Conservation (phyloP, 2,888 invertebrate genomes). For the Spilarctia lutea region DNA sequence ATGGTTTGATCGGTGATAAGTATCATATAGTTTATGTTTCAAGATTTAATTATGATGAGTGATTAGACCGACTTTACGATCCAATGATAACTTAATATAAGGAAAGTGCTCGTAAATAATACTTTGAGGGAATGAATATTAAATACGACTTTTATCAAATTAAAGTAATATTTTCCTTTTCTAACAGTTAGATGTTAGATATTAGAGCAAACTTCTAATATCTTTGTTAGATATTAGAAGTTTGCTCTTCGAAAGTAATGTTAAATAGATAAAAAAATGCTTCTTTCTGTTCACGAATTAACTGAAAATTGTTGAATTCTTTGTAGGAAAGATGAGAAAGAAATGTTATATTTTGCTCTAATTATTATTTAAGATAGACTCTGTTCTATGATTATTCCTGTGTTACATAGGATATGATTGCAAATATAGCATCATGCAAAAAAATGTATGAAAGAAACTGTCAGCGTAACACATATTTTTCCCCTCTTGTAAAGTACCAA, state of each 20-base stretch:
- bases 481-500: not conserved
- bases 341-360: not conserved
- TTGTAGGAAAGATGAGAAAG: not conserved
- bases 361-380: not conserved
- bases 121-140: not conserved
- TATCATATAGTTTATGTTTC: conserved; percentile 35
- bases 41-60: conserved; percentile 8
- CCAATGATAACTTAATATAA: conserved; percentile 14
- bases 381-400: not conserved
- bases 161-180: not conserved
- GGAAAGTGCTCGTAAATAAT: conserved; percentile 18
- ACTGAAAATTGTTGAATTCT: not conserved
- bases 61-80: not conserved
- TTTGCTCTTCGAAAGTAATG: not conserved
- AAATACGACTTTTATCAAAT: not conserved
- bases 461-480: not conserved
- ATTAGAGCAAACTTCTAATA: too few relatives aligned
- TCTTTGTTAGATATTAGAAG: not conserved
- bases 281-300: not conserved
- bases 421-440: not conserved
- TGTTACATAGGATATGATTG: not conserved
- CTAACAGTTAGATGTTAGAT: not conserved
- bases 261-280: not conserved
- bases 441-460: too few relatives aligned
- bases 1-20: conserved; percentile 32